Conservation (phyloP, 2,888 invertebrate genomes). For the Tetragonisca angustula region DNA sequence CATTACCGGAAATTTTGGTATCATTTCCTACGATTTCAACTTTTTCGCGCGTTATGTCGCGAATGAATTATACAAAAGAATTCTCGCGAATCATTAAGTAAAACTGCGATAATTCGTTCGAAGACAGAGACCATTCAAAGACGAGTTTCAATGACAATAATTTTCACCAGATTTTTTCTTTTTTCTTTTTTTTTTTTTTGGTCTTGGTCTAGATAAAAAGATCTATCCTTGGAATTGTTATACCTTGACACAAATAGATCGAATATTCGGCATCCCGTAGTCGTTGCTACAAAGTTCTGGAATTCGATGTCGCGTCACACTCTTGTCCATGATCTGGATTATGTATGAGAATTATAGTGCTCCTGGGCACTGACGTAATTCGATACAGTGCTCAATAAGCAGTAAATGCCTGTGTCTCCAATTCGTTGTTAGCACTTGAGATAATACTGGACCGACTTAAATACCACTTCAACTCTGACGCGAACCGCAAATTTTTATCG, state of each 20-base stretch:
- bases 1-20: neutral
- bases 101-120: neutral
- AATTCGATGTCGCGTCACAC: conserved; percentile 42
- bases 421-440: neutral
- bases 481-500: too few species aligned
- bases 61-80: neutral
- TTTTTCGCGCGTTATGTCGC: neutral
- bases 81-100: too few species aligned
- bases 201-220: conserved; percentile 5
- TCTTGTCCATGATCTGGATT: conserved; percentile 60
- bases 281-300: neutral
- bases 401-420: neutral
- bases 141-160: neutral
- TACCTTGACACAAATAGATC: conserved; percentile 58
- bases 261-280: conserved; percentile 4
- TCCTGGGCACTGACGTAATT: neutral
- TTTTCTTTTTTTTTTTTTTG: neutral
- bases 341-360: neutral
- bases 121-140: neutral
- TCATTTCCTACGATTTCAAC: neutral
- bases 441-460: neutral
- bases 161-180: neutral
- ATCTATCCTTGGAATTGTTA: conserved; percentile 28
- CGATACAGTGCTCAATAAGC: neutral
- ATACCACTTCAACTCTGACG: neutral